Evolutionary conservation across 2,888 invertebrate species (phyloP).

Genomic region (Synanthedon vespiformis): DNA sequence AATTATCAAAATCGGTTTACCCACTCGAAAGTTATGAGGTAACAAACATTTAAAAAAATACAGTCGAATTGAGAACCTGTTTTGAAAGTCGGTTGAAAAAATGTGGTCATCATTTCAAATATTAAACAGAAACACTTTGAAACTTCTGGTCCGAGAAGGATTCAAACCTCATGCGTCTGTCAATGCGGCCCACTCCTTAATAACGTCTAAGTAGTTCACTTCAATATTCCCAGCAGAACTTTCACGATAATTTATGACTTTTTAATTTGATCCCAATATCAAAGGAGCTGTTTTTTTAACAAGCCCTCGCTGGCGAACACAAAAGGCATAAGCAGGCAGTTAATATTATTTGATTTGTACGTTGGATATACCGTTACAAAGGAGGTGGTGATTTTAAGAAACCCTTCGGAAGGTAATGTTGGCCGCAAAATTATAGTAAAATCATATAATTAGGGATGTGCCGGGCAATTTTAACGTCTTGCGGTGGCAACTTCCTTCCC

Average conservation of each 20-base stretch:
- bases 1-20: no score
- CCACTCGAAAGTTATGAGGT: no score
- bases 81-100: no score
- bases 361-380: slow-evolving; percentile 34
- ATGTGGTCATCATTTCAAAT: no score
- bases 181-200: no score
- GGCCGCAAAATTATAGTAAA: slow-evolving; percentile 61
- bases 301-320: slow-evolving; percentile 17
- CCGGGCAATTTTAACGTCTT: slow-evolving; percentile 50
- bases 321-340: slow-evolving; percentile 29
- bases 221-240: slow-evolving; percentile 8
- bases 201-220: no score
- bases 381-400: slow-evolving; percentile 50
- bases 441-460: slow-evolving; percentile 59
- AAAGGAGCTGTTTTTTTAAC: slow-evolving; percentile 29
- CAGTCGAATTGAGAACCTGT: no score
- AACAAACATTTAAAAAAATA: no score
- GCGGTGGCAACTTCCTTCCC: slow-evolving; percentile 61
- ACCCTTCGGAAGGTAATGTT: slow-evolving; percentile 29
- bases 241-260: slow-evolving; percentile 33
- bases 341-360: slow-evolving; percentile 55
- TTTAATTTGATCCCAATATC: slow-evolving; percentile 17
- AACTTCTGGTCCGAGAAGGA: no score
- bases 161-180: no score
- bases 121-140: no score